These are phyloP conservation scores for Agonopterix alstromeriana DNA, from an alignment of 2,888 invertebrate species.

Conservation along the genomic window DNA sequence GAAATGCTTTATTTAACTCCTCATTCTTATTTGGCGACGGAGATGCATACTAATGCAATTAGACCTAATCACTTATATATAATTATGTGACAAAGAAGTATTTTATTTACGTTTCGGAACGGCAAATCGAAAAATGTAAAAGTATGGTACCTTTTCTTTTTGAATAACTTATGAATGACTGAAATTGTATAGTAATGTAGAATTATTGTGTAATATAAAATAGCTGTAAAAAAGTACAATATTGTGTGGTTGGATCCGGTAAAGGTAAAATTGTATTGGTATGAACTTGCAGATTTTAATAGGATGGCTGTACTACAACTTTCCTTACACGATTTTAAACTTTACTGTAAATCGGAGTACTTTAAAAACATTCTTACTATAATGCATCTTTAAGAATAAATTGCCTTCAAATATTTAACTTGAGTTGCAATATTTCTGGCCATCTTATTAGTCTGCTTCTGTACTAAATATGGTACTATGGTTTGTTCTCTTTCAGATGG, in stretches of 20 bases:
- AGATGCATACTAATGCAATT: constrained; percentile 6
- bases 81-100: constrained; percentile 37
- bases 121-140: neutral
- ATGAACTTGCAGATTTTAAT: constrained; percentile 9
- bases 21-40: neutral
- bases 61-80: neutral
- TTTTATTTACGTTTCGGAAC: constrained; percentile 22
- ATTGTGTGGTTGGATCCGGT: constrained; percentile 45
- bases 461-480: neutral
- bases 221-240: constrained; percentile 55
- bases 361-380: neutral
- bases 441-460: constrained; percentile 11
- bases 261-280: constrained; percentile 24
- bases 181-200: constrained; percentile 55
- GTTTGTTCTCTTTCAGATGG: constrained; percentile 33
- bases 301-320: constrained; percentile 9
- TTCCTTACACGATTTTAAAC: too few species aligned
- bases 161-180: constrained; percentile 38
- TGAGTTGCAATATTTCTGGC: constrained; percentile 15
- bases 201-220: constrained; percentile 52
- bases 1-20: too few species aligned
- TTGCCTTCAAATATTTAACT: constrained; percentile 1
- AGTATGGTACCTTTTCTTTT: constrained; percentile 6
- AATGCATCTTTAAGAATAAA: too few species aligned
- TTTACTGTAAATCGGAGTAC: neutral